Base-by-base conservation (phyloP, 2,113 vertebrate genomes). In the Nothoprocta perdicaria region DNA sequence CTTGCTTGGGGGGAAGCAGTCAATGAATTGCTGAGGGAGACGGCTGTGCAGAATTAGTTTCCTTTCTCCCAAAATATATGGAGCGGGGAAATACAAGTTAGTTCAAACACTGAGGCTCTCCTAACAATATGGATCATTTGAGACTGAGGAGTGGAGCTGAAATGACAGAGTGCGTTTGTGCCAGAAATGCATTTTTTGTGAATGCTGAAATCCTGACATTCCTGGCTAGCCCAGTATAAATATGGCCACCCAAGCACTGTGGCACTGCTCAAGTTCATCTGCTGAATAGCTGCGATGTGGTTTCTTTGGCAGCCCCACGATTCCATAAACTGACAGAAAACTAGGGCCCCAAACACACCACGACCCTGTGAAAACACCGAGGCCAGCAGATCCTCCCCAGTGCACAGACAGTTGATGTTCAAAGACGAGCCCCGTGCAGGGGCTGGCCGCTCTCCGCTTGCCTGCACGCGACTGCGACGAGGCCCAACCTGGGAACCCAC, bases 161-260 rank as follows among this genome's bases (percentile, higher is more conserved):
- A 92, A 94, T 87, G 93, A 95, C 90, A 90, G 78, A 94, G 86
- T 72, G 16, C 87, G 66, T 48, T 83, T 91, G 92, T 88, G 89
- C 94, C 96, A 96, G 85, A 96, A 96, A 69, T 58, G 43, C 92
- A 92, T 95, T 95, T 94, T 96, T 96, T 88, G 71, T 87, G 92
- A 86, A 86, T 93, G 92, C 87, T 92, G 94, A 89, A 96, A 96
- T 96, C 82, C 82, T 94, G 92, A 96, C 94, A 93, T 96, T 95
- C 94, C 89, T 96, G 92, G 92, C 96, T 86, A 92, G 80, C 73
- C 73, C 87, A 94, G 29, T 89, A 91, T 94, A 96, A 96, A 96
- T 94, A 95, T 96, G 96, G 94, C 96, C 96, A 96, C 95, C 95
- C 94, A 96, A 96, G 91, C 68, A 46, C 76, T 78, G 73, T 94